Conservation (phyloP, 2,888 invertebrate genomes). For the Pterostichus madidus region DNA sequence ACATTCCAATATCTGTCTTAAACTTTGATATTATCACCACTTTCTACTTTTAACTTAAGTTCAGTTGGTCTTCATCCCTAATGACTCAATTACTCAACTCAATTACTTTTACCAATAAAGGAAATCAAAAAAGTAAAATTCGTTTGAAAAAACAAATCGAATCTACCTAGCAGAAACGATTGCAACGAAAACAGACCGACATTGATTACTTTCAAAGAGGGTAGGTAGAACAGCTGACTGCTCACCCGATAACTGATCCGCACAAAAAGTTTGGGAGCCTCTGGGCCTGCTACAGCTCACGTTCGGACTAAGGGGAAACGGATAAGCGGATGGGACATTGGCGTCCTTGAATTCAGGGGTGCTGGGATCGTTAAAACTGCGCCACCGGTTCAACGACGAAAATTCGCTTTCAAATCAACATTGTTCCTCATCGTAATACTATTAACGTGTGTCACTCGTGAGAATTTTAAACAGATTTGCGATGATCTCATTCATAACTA, state of each 20-base stretch:
- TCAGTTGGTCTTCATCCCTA: background rate
- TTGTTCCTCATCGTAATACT: background rate
- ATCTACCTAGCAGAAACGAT: constrained; percentile 7
- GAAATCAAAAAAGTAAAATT: constrained; percentile 31
- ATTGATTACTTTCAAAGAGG: constrained; percentile 40
- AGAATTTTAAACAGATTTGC: no score
- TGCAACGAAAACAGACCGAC: constrained; percentile 17
- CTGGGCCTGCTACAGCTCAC: constrained; percentile 8
- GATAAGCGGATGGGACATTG: constrained; percentile 46
- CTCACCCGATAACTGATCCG: background rate
- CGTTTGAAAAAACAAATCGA: constrained; percentile 34
- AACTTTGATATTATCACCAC: no score
- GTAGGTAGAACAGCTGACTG: constrained; percentile 47
- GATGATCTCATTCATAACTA: no score
- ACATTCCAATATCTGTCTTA: no score
- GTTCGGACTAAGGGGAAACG: constrained; percentile 44
- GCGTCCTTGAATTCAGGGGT: constrained; percentile 51
- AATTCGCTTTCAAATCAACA: constrained; percentile 30
- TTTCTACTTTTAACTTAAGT: no score
- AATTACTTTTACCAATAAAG: constrained; percentile 25
- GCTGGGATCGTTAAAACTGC: constrained; percentile 50
- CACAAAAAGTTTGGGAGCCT: constrained; percentile 25
- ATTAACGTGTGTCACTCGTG: no score
- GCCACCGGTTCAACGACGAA: constrained; percentile 32
- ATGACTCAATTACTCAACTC: constrained; percentile 41